These are phyloP conservation scores for Helostoma temminkii DNA, from an alignment of 2,797 vertebrate genomes.

Conservation along the genomic window DNA sequence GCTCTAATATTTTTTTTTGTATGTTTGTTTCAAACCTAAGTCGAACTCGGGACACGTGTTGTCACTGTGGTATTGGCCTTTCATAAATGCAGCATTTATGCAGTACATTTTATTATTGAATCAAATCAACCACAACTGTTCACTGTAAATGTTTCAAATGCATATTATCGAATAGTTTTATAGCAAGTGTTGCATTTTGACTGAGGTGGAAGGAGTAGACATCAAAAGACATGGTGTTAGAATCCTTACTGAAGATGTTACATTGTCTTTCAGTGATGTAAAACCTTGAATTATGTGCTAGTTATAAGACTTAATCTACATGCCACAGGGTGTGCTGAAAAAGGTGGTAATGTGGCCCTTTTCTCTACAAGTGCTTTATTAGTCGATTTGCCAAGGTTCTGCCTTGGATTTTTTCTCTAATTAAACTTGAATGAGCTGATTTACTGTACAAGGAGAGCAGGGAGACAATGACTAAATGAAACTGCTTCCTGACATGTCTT, in stretches of 20 bases:
- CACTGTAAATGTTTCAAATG: too few species aligned
- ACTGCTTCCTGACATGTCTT: slow-evolving; percentile 53
- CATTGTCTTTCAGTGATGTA: slow-evolving; percentile 14
- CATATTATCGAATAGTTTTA: too few species aligned
- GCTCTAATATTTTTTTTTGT: slow-evolving; percentile 18
- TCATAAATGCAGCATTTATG: slow-evolving; percentile 12
- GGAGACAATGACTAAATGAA: slow-evolving; percentile 54
- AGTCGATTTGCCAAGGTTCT: slow-evolving; percentile 68
- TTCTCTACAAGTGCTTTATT: slow-evolving; percentile 59
- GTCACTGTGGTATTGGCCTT: slow-evolving; percentile 2
- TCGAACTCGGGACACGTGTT: background rate
- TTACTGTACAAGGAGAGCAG: slow-evolving; percentile 57
- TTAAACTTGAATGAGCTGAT: slow-evolving; percentile 71
- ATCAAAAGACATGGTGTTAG: background rate
- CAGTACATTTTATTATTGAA: slow-evolving; percentile 11
- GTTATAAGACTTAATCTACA: slow-evolving; percentile 23
- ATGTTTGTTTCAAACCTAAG: slow-evolving; percentile 29
- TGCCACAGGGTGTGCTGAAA: slow-evolving; percentile 20
- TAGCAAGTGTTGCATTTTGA: background rate
- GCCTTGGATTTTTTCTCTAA: slow-evolving; percentile 63
- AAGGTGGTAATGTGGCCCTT: slow-evolving; percentile 47
- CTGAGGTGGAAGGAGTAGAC: background rate
- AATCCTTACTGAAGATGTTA: slow-evolving; percentile 20
- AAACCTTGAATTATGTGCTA: slow-evolving; percentile 21
- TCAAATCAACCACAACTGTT: slow-evolving; percentile 2